These are phyloP conservation scores for Bombylius discolor DNA, from an alignment of 2,888 invertebrate species.

Conservation along the genomic window DNA sequence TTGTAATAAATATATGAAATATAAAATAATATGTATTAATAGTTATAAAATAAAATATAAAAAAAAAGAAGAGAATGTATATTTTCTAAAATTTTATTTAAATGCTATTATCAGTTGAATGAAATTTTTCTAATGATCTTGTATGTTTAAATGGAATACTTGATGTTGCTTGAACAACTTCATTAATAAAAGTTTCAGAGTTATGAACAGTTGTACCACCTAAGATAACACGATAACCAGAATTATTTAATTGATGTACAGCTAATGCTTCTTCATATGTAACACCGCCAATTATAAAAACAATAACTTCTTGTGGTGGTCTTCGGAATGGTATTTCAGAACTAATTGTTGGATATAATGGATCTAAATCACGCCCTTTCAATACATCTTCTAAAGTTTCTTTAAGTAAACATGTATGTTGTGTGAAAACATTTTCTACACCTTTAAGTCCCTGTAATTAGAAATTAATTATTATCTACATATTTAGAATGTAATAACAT, in stretches of 20 bases:
- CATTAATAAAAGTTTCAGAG: constrained; percentile 64
- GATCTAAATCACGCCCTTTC: constrained; percentile 79
- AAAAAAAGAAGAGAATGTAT: not conserved
- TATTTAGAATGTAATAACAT: not conserved
- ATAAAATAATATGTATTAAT: not conserved
- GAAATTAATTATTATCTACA: not conserved
- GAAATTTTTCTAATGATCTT: constrained; percentile 26
- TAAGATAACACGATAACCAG: constrained; percentile 60
- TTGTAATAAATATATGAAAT: too few species aligned
- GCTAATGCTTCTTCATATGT: constrained; percentile 91
- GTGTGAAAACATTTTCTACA: constrained; percentile 98
- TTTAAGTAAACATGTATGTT: constrained; percentile 86
- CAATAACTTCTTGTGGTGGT: constrained; percentile 84
- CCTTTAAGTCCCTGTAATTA: constrained; percentile 62
- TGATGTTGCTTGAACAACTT: constrained; percentile 54
- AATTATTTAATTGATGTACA: constrained; percentile 68
- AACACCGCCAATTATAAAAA: constrained; percentile 90
- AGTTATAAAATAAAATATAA: not conserved
- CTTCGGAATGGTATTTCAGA: constrained; percentile 43
- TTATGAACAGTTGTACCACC: constrained; percentile 92
- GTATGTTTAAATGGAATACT: constrained; percentile 53
- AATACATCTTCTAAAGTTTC: constrained; percentile 82
- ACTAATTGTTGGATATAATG: constrained; percentile 71
- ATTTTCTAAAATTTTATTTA: constrained; percentile 1
- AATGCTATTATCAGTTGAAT: constrained; percentile 9